Evolutionary conservation across 2,888 invertebrate genomes (phyloP), one percentile per base, ranked within the genome.

Genomic region (Harpalus rufipes): DNA sequence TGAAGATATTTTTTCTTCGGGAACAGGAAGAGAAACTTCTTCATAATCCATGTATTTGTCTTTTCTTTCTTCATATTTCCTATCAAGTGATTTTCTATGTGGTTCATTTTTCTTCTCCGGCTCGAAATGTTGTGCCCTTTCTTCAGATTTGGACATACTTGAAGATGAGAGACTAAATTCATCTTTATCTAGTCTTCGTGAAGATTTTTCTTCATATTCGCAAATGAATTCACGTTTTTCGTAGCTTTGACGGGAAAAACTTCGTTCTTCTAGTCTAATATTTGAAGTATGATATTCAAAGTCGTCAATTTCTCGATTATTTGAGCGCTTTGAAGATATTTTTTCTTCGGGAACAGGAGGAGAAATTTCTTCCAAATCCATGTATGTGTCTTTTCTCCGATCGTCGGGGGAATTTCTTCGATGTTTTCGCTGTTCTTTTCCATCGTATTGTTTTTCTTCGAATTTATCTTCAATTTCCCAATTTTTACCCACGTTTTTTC

Each of bases 361-460:
- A 68, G 32, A 32, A 32, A 32, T 32, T 12, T 51, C 44, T 8
- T 51, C 44, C 1, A 8, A 51, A 12, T 51, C 12, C 12, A 12
- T 12, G 44, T 12, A 12, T 63, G 0, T 76, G 41, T 76, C 65
- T 58, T 65, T 84, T 44, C 84, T 39, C 5, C 32, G 32, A 32
- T 32, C 32, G 85, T 81, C 51, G 5, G 44, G 44, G 79, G 86
- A 82, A 87, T 87, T 74, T 87, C 89, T 86, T 14, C 18, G 10
- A 4, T 6, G 14, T 18, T 86, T 87, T 85, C 72, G 87, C 86
- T 86, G 83, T 61, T 86, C 74, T 83, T 87, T 79, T 74, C 81
- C 81, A 82, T 85, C 79, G 74, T 39, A 81, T 86, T 86, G 61
- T 84, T 79, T 59, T 18, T 85, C 83, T 78, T 79, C 81, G 81